A percentile compares a stretch with the other conserved stretches of the same genome.
Evolutionary conservation across 1,140 invertebrate genomes (phyloP).

Genomic region (Drosophila arizonae): DNA sequence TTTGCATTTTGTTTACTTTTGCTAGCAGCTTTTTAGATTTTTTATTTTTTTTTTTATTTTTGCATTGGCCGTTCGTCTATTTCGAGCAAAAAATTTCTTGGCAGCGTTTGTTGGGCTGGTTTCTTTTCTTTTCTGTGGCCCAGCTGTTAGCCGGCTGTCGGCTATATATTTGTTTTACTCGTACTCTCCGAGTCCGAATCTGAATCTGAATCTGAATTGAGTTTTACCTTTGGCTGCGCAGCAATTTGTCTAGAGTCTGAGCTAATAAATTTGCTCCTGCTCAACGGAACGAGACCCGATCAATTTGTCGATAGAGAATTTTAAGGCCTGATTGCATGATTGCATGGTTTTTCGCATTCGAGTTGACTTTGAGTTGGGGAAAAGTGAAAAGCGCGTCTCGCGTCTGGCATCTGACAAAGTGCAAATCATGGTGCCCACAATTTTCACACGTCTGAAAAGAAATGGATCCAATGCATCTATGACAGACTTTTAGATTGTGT

Average conservation of each 20-base stretch:
- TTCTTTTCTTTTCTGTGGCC: constrained; percentile 10
- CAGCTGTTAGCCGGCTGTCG: constrained; percentile 39
- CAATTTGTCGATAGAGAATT: constrained; percentile 55
- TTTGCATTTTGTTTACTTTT: constrained; percentile 40
- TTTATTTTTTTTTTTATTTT: constrained; percentile 25
- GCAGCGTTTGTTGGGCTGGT: constrained; percentile 43
- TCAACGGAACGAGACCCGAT: constrained; percentile 26
- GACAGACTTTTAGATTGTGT: constrained; percentile 54
- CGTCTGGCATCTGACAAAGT: constrained; percentile 42
- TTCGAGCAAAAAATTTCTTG: constrained; percentile 49
- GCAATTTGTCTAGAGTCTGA: constrained; percentile 51
- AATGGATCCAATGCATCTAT: constrained; percentile 37
- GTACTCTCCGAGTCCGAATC: constrained; percentile 1
- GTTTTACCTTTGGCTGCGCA: constrained; percentile 47
- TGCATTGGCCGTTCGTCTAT: constrained; percentile 39
- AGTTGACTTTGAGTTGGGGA: neutral
- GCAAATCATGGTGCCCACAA: constrained; percentile 61
- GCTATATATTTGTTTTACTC: constrained; percentile 10
- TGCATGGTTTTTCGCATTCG: neutral
- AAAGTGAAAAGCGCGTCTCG: constrained; percentile 32
- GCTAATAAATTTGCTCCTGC: constrained; percentile 45
- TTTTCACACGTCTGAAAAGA: constrained; percentile 65
- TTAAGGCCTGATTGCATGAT: constrained; percentile 1
- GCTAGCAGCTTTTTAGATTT: constrained; percentile 35
- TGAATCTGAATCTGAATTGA: constrained; percentile 17